Percentiles rank a stretch among this genome's conserved stretches.
phyloP scores from a whole-genome alignment of 1,140 invertebrate species.

The Atopsyche davidsoni region DNA sequence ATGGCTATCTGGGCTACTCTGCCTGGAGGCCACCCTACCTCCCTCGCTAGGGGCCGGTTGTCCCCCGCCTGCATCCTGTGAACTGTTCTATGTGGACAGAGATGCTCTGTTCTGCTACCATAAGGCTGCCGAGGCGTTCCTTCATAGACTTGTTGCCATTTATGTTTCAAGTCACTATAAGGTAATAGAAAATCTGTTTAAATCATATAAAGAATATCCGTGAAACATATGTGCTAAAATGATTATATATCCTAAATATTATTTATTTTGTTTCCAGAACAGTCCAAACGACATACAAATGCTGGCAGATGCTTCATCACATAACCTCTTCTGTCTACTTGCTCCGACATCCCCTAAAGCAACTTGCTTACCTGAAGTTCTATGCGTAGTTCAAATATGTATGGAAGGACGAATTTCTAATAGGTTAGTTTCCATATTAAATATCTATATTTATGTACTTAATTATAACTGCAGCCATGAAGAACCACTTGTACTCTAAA shows the following conservation, averaged over 20 bases:
- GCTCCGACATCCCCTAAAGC: constrained; percentile 71
- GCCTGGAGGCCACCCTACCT: constrained; percentile 75
- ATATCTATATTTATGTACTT: constrained; percentile 1
- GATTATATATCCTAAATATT: too few species aligned
- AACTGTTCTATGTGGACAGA: constrained; percentile 86
- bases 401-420: constrained; percentile 93
- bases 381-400: constrained; percentile 90
- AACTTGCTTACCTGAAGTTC: constrained; percentile 79
- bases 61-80: constrained; percentile 81
- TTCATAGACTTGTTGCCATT: constrained; percentile 86
- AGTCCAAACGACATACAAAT: constrained; percentile 98
- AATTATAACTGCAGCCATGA: too few species aligned
- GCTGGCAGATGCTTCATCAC: constrained; percentile 97
- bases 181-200: too few species aligned
- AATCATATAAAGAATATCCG: too few species aligned
- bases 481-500: too few species aligned
- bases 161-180: constrained; percentile 99
- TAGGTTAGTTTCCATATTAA: constrained; percentile 34
- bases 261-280: constrained; percentile 59
- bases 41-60: constrained; percentile 65
- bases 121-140: constrained; percentile 89
- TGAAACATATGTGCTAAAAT: too few species aligned
- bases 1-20: constrained; percentile 90
- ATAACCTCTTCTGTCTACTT: constrained; percentile 93
- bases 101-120: constrained; percentile 98